These are phyloP conservation scores for Operophtera brumata DNA, from an alignment of 2,888 invertebrate genomes.

Conservation along the genomic window DNA sequence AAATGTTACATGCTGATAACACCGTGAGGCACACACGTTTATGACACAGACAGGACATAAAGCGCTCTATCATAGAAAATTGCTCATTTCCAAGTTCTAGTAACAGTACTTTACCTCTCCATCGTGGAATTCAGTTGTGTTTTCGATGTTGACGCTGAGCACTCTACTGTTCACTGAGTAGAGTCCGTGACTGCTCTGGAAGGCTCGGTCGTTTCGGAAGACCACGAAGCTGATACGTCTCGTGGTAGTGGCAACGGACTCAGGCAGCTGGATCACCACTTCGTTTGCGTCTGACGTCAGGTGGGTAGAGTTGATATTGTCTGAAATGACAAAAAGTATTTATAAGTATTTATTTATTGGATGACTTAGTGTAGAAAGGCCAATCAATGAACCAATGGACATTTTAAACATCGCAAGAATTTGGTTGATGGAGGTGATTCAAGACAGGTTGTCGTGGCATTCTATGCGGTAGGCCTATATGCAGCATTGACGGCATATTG, in stretches of 20 bases:
- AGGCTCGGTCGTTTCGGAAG: conserved; percentile 71
- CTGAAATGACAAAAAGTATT: conserved; percentile 39
- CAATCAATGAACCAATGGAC: no score
- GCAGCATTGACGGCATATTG: no score
- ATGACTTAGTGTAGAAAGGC: no score
- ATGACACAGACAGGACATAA: neutral
- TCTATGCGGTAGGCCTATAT: no score
- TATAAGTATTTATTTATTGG: no score
- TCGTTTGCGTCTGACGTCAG: conserved; percentile 53
- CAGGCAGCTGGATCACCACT: conserved; percentile 65
- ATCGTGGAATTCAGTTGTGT: conserved; percentile 53
- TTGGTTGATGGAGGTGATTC: no score
- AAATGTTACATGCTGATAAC: no score
- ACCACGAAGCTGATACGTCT: conserved; percentile 72
- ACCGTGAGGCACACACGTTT: no score
- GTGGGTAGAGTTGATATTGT: conserved; percentile 45
- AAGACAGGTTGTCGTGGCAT: no score
- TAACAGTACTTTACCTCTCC: conserved; percentile 50
- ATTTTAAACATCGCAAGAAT: no score
- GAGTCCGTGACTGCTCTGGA: conserved; percentile 37
- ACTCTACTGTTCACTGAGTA: conserved; percentile 68
- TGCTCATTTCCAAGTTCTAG: no score
- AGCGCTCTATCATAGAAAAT: neutral
- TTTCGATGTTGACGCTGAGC: conserved; percentile 70
- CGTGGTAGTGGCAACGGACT: conserved; percentile 47